Conservation (phyloP, 1,140 invertebrate genomes). For the Globodera ellingtonae region DNA sequence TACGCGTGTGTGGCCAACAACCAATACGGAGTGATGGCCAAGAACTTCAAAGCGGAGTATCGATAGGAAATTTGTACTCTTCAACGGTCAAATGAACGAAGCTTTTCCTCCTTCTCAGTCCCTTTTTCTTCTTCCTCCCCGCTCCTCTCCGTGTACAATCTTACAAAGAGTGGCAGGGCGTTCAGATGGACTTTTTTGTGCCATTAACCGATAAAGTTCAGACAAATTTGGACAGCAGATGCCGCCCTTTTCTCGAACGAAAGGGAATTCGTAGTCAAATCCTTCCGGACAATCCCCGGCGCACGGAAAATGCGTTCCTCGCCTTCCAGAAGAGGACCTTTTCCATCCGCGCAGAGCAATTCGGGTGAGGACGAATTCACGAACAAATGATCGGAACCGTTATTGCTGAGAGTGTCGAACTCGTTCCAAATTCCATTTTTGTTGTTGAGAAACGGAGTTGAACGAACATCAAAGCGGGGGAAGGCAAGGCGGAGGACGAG, state of each 20-base stretch:
- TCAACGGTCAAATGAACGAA: too few species aligned
- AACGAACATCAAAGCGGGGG: neutral
- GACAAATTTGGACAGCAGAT: constrained; percentile 48
- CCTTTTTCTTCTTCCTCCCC: neutral
- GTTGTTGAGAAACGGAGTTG: neutral
- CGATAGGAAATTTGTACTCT: constrained; percentile 48
- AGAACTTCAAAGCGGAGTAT: constrained; percentile 65
- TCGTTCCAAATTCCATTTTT: constrained; percentile 6
- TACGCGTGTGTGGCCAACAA: constrained; percentile 65
- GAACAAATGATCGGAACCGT: neutral
- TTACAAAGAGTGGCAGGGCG: neutral
- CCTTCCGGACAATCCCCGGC: constrained; percentile 38
- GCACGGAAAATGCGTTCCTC: constrained; percentile 40
- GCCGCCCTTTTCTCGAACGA: neutral
- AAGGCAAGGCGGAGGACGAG: neutral
- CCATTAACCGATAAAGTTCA: constrained; percentile 25
- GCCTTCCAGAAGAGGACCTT: constrained; percentile 45
- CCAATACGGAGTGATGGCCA: constrained; percentile 62
- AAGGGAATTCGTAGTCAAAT: constrained; percentile 36
- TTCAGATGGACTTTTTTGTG: neutral
- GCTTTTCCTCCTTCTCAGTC: neutral
- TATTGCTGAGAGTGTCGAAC: too few species aligned
- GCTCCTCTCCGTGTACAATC: constrained; percentile 20
- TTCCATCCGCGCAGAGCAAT: constrained; percentile 47
- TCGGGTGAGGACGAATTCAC: neutral